phyloP scores from a whole-genome alignment of 2,888 invertebrate species.

The Linnaemya vulpina region DNA sequence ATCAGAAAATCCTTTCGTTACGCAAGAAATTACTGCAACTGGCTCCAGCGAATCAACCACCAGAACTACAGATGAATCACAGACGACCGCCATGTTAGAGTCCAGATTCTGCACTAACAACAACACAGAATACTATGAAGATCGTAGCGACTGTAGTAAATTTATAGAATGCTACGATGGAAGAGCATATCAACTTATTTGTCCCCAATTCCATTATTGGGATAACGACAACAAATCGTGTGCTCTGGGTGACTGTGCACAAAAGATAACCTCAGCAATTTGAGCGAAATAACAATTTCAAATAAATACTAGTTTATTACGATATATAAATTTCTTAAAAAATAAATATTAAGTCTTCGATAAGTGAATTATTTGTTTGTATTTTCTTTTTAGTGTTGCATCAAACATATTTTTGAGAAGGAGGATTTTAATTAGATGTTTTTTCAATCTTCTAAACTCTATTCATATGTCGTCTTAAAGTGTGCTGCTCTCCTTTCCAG shows the following conservation, averaged over 20 bases:
- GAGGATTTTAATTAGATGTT: no score
- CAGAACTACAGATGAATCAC: background rate
- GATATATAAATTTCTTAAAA: background rate
- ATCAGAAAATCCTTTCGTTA: background rate
- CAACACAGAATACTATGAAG: slow-evolving; percentile 3
- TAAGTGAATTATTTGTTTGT: no score
- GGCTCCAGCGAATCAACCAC: no score
- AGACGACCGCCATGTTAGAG: background rate
- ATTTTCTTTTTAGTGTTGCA: no score
- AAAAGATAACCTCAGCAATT: background rate
- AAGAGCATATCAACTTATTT: background rate
- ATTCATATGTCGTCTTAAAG: no score
- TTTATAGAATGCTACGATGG: slow-evolving; percentile 55
- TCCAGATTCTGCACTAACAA: background rate
- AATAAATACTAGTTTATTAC: background rate
- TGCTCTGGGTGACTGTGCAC: slow-evolving; percentile 23
- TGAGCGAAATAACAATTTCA: background rate
- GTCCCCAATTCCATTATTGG: slow-evolving; percentile 47
- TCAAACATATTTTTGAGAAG: no score
- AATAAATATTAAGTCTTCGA: no score
- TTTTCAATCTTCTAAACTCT: no score
- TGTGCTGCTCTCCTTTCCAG: no score
- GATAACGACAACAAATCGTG: slow-evolving; percentile 6
- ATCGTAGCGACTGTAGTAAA: slow-evolving; percentile 34
- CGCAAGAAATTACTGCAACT: background rate